Evolutionary conservation across 2,888 invertebrate genomes (phyloP).

Genomic region (Trilocha varians): DNA sequence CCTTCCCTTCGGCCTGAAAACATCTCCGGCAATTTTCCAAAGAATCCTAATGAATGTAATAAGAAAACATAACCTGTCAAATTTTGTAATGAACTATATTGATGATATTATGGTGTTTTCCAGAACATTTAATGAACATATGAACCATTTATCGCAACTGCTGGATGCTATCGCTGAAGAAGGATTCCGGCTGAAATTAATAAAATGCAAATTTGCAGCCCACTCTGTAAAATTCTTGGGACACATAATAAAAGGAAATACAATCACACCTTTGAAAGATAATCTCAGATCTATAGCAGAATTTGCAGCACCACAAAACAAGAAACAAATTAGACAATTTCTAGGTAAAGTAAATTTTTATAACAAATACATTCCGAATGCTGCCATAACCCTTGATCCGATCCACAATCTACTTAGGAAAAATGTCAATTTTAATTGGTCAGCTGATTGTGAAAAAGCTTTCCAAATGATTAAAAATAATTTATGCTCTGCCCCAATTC

Average conservation of each 20-base stretch:
- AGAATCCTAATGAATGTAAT: conserved; percentile 9
- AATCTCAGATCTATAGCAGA: conserved; percentile 6
- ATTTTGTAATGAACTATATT: too few species aligned
- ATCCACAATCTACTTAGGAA: conserved; percentile 5
- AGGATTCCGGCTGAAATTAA: conserved; percentile 7
- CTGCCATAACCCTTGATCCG: conserved; percentile 1
- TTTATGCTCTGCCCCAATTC: conserved; percentile 5
- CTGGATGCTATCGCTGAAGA: conserved; percentile 3
- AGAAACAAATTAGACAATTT: conserved; percentile 6
- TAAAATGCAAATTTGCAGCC: conserved; percentile 8
- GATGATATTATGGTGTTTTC: conserved; percentile 6
- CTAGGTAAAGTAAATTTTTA: conserved; percentile 6
- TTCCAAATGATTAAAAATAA: conserved; percentile 4
- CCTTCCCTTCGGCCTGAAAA: too few species aligned
- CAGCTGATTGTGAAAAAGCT: conserved; percentile 6
- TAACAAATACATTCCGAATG: conserved; percentile 3
- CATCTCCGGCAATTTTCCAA: conserved; percentile 24
- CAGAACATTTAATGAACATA: background rate
- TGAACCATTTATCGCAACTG: conserved; percentile 4
- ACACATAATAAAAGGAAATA: conserved; percentile 5
- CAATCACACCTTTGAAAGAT: conserved; percentile 6
- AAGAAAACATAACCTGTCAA: conserved; percentile 10
- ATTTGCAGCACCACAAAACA: conserved; percentile 6
- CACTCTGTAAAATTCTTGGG: conserved; percentile 5
- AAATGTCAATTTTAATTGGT: conserved; percentile 3